These are phyloP conservation scores for Frieseomelitta varia DNA, from an alignment of 1,140 invertebrate species.

Conservation along the genomic window DNA sequence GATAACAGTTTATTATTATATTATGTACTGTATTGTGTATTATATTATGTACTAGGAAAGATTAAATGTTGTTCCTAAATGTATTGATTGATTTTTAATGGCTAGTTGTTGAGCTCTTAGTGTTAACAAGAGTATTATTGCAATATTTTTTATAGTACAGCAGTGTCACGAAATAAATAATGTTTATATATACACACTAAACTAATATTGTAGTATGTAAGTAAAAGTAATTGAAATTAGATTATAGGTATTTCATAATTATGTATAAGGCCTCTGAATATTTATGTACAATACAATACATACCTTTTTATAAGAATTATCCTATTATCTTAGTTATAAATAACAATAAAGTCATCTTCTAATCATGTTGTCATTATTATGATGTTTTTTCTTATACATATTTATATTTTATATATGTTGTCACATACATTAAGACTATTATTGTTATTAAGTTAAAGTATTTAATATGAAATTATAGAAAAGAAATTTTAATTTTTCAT, in stretches of 20 bases:
- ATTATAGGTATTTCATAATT: not conserved
- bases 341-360: not conserved
- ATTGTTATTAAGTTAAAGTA: not conserved
- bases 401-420: not conserved
- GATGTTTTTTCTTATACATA: not conserved
- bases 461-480: not conserved
- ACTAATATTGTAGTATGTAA: not conserved
- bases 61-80: not conserved
- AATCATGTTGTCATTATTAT: not conserved
- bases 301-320: not conserved
- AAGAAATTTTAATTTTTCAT: not conserved
- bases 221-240: not conserved
- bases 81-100: not conserved
- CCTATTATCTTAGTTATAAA: not conserved
- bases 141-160: not conserved
- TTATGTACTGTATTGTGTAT: not conserved
- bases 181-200: not conserved
- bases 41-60: too few species aligned
- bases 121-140: not conserved
- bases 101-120: not conserved
- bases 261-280: not conserved
- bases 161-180: not conserved
- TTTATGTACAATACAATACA: not conserved
- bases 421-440: not conserved
- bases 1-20: constrained; percentile 5